Evolutionary conservation across 2,888 invertebrate genomes (phyloP), one percentile per base, ranked within the genome.

Genomic region (Metalampra italica): DNA sequence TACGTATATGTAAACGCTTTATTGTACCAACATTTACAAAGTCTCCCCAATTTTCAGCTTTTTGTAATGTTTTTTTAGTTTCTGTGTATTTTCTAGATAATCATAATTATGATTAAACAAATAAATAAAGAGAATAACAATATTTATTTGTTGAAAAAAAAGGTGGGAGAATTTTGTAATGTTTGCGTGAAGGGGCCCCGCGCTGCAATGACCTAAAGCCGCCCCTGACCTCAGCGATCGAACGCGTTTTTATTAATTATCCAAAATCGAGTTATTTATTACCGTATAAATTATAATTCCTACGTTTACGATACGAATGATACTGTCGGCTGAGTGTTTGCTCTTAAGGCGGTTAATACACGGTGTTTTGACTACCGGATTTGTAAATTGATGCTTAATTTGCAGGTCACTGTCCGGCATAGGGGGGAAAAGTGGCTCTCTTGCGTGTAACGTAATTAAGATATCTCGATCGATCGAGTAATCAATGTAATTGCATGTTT

Each of bases 401-500:
- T 52, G 57, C 59, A 49, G 63, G 68, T 67, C 65, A 64, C 55
- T 59, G 62, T 57, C 59, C 44, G 43, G 49, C 48, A 39, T 39
- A 9, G 39, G 53, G 48, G 43, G 54, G 56, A 58, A 49, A 43
- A 41, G 51, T 46, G 47, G 49, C 55, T 49, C 54, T 54, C 57
- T 64, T 60, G 56, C 55, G 54, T 57, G 52, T 61, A 59, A 55
- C 57, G 62, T 63, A 67, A 73, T 76, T 71, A 69, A 71, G 62
- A 66, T 66, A 71, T 70, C 61, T 66, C 57, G 55, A 68, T 60
- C 60, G 60, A 50, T 53, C 59, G 53, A 53, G 62, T 64, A 65
- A 69, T 66, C 64, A 62, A 49, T 53, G 60, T 76, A 71, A 74
- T 75, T 65, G 64, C 61, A 60, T 53, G 64, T 60, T 62, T 63